Conservation (phyloP, 2,797 vertebrate species). For the Coreius guichenoti region DNA sequence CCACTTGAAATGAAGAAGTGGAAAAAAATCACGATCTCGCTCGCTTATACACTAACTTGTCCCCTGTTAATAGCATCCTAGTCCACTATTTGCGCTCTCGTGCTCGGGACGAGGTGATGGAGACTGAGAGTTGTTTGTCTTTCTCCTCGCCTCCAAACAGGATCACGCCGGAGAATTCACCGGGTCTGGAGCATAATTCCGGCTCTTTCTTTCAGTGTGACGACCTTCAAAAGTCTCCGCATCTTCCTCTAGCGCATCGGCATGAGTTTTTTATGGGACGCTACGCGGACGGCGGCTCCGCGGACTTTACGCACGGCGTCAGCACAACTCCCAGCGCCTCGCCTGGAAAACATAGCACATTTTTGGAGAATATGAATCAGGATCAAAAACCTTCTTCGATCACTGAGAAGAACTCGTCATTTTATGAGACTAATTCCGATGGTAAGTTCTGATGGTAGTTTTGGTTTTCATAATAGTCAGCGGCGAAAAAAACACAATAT, state of each 20-base stretch:
- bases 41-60: conserved; percentile 67
- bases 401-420: conserved; percentile 71
- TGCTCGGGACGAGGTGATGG: conserved; percentile 77
- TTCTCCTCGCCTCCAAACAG: conserved; percentile 79
- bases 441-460: conserved; percentile 66
- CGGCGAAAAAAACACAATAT: not conserved
- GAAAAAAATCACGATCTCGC: conserved; percentile 58
- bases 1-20: conserved; percentile 77
- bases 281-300: conserved; percentile 56
- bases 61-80: conserved; percentile 65
- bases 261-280: conserved; percentile 71
- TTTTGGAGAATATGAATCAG: conserved; percentile 78
- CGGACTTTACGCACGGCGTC: conserved; percentile 75
- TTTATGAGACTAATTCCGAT: conserved; percentile 78
- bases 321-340: conserved; percentile 73
- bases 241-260: conserved; percentile 72
- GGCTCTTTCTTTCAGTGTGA: conserved; percentile 76
- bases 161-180: conserved; percentile 75
- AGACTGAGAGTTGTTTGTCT: conserved; percentile 82
- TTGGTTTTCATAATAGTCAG: not conserved
- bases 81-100: conserved; percentile 67
- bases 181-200: conserved; percentile 74
- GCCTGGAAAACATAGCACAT: conserved; percentile 82
- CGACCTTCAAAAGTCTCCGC: conserved; percentile 75
- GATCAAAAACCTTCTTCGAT: conserved; percentile 73